Evolutionary conservation across 2,797 vertebrate species (phyloP).

Genomic region (Takifugu rubripes): DNA sequence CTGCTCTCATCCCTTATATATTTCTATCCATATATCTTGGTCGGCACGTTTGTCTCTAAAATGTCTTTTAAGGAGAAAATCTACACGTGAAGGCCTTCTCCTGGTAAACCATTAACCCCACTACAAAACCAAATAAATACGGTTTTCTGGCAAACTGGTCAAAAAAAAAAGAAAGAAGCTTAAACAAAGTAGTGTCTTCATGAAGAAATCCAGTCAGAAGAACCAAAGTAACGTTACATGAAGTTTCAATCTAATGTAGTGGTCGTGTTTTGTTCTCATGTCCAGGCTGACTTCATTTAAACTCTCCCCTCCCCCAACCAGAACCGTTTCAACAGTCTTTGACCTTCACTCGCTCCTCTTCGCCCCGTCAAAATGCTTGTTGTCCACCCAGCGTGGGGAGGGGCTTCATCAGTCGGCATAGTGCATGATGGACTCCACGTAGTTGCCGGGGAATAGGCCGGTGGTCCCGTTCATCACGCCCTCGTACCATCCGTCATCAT

Average conservation of each 20-base stretch:
- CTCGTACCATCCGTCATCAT: conserved; percentile 97
- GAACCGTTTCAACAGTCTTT: conserved; percentile 51
- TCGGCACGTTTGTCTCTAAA: conserved; percentile 42
- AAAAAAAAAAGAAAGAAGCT: conserved; percentile 44
- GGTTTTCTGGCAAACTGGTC: conserved; percentile 28
- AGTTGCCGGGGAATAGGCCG: conserved; percentile 97
- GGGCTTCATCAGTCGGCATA: conserved; percentile 85
- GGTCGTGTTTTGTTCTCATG: conserved; percentile 67
- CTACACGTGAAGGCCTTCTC: conserved; percentile 43
- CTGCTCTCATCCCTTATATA: conserved; percentile 22
- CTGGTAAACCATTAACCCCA: conserved; percentile 38
- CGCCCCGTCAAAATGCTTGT: neutral
- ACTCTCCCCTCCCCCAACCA: conserved; percentile 9
- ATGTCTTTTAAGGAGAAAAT: conserved; percentile 39
- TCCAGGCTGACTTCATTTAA: conserved; percentile 39
- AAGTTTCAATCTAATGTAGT: conserved; percentile 55
- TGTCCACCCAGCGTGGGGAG: conserved; percentile 6
- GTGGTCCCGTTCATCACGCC: conserved; percentile 97
- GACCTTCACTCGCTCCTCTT: conserved; percentile 55
- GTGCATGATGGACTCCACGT: conserved; percentile 99
- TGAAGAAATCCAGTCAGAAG: conserved; percentile 27
- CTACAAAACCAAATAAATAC: conserved; percentile 66
- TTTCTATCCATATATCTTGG: conserved; percentile 14
- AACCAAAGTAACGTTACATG: conserved; percentile 38
- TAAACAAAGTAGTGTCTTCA: conserved; percentile 58